Evolutionary conservation across 1,140 invertebrate species (phyloP).

Genomic region (Bombus confusus): DNA sequence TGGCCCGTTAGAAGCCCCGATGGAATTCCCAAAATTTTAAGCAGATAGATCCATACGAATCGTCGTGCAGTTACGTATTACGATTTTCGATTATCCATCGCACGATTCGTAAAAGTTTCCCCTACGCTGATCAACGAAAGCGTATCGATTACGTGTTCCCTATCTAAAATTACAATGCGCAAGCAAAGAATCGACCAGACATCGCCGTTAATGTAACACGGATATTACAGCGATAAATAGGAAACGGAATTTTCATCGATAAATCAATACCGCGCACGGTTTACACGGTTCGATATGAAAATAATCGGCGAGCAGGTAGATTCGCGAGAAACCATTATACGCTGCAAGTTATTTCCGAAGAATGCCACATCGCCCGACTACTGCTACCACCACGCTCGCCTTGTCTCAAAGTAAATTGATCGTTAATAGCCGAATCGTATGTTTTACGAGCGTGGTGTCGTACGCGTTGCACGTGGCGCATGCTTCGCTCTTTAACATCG

Average conservation of each 20-base stretch:
- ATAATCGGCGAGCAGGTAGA: not conserved
- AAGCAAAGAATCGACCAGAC: not conserved
- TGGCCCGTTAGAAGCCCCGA: accelerated
- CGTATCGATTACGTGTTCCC: not conserved
- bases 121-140: not conserved
- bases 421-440: constrained; percentile 56
- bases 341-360: not conserved
- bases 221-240: not conserved
- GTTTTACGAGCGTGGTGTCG: constrained; percentile 49
- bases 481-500: constrained; percentile 24
- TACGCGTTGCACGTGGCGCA: not conserved
- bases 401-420: constrained; percentile 56
- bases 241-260: not conserved
- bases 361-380: not conserved
- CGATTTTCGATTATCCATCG: not conserved
- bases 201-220: not conserved
- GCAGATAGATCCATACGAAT: too few relatives aligned
- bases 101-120: not conserved
- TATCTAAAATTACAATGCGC: not conserved
- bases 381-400: not conserved
- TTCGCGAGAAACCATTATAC: not conserved
- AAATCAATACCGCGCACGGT: not conserved
- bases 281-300: not conserved
- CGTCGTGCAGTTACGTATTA: too few relatives aligned
- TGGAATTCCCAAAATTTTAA: too few relatives aligned